A percentile compares a stretch with the other conserved stretches of the same genome.
Conservation (phyloP, 2,797 vertebrate genomes). For the Prunella strophiata region DNA sequence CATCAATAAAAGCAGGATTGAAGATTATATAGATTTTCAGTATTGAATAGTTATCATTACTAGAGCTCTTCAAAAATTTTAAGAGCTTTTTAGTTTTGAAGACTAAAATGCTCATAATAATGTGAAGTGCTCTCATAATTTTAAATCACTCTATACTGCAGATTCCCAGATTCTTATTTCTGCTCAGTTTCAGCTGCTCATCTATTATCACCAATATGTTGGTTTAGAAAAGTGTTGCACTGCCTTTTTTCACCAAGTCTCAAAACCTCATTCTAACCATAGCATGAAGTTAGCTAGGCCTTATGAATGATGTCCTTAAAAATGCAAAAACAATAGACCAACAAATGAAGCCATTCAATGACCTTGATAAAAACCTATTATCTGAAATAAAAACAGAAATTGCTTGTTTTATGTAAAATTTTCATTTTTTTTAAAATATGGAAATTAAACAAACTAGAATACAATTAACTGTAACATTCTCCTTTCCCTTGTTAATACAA, state of each 20-base stretch:
- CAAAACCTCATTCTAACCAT: background rate
- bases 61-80: slow-evolving; percentile 17
- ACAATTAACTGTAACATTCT: background rate
- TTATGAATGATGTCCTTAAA: background rate
- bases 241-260: background rate
- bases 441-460: background rate
- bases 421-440: background rate
- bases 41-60: background rate
- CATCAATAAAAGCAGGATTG: background rate
- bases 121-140: slow-evolving; percentile 22
- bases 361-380: background rate
- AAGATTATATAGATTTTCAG: background rate
- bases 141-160: background rate
- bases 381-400: background rate
- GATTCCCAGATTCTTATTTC: background rate
- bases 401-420: background rate
- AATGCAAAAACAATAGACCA: background rate
- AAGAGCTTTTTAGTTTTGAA: slow-evolving; percentile 24
- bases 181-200: slow-evolving; percentile 15
- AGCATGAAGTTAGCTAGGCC: background rate
- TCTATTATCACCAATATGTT: background rate
- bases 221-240: background rate
- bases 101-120: slow-evolving; percentile 11
- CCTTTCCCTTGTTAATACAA: background rate
- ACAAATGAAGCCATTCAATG: background rate